These are phyloP conservation scores for Cebidichthys violaceus DNA, from an alignment of 2,113 vertebrate genomes.

Conservation along the genomic window DNA sequence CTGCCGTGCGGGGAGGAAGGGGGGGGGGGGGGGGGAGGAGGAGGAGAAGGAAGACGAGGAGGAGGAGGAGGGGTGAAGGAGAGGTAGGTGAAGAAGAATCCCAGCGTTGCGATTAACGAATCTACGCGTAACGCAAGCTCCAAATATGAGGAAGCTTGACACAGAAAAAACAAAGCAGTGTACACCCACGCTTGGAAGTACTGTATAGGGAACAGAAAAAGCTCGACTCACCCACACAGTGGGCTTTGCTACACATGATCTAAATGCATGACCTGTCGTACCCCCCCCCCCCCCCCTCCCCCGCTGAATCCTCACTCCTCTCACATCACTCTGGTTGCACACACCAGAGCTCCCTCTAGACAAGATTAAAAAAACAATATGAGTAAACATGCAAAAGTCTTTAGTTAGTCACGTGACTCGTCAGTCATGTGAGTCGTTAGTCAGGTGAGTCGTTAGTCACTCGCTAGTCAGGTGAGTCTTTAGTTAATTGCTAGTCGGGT, in stretches of 20 bases:
- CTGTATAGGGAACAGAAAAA: conserved; percentile 56
- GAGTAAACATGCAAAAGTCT: neutral
- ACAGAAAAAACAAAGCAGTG: conserved; percentile 53
- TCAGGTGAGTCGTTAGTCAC: no score
- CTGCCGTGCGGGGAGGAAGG: neutral
- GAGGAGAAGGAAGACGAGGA: neutral
- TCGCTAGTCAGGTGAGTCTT: no score
- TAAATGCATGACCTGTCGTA: conserved; percentile 58
- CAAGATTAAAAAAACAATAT: neutral
- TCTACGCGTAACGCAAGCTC: conserved; percentile 28
- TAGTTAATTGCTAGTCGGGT: no score
- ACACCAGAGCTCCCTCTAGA: neutral
- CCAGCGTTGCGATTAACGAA: conserved; percentile 53
- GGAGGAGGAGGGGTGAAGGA: neutral
- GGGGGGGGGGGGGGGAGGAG: neutral
- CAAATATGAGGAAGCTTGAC: conserved; percentile 60
- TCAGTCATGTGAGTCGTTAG: no score
- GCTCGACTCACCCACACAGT: conserved; percentile 70
- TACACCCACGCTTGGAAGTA: conserved; percentile 62
- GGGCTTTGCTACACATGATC: conserved; percentile 66
- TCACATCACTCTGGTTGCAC: conserved; percentile 40
- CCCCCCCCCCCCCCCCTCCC: neutral
- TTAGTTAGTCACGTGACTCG: no score
- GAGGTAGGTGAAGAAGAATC: conserved; percentile 43
- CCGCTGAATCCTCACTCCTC: conserved; percentile 1